Conservation (phyloP, 2,113 vertebrate species). For the Vimba vimba region DNA sequence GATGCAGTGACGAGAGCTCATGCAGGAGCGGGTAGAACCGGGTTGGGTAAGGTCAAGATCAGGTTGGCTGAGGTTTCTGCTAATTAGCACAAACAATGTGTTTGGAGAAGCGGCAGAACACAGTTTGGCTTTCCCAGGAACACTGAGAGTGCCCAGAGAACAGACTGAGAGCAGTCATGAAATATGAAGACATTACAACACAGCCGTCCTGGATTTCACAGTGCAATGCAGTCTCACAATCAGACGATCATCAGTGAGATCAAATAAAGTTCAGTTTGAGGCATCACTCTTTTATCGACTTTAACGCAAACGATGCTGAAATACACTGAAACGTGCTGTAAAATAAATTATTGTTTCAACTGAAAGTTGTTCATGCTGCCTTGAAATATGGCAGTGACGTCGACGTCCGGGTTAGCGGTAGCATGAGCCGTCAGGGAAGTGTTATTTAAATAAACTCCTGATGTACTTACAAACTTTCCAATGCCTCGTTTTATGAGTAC, state of each 20-base stretch:
- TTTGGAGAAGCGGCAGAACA: constrained; percentile 34
- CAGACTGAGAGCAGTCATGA: too few relatives aligned
- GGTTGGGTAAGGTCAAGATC: neutral
- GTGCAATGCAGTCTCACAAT: neutral
- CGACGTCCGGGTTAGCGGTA: too few relatives aligned
- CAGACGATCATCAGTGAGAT: constrained; percentile 37
- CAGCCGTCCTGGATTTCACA: constrained; percentile 4
- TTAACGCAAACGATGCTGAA: neutral
- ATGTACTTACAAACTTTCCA: too few relatives aligned
- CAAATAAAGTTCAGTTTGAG: neutral
- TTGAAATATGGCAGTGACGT: too few relatives aligned
- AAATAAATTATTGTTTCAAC: too few relatives aligned
- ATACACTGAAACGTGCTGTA: too few relatives aligned
- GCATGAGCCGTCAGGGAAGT: too few relatives aligned
- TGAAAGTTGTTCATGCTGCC: too few relatives aligned
- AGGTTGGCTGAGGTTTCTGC: neutral
- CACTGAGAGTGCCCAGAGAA: too few relatives aligned
- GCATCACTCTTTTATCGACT: neutral
- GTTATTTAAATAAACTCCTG: too few relatives aligned
- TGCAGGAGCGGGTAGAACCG: neutral
- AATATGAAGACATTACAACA: constrained; percentile 71
- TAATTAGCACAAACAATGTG: neutral
- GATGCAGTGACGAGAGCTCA: neutral
- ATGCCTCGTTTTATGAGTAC: too few relatives aligned
- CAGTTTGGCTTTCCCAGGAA: constrained; percentile 39